Conservation (phyloP, 2,797 vertebrate species). For the Serranus cabrilla region DNA sequence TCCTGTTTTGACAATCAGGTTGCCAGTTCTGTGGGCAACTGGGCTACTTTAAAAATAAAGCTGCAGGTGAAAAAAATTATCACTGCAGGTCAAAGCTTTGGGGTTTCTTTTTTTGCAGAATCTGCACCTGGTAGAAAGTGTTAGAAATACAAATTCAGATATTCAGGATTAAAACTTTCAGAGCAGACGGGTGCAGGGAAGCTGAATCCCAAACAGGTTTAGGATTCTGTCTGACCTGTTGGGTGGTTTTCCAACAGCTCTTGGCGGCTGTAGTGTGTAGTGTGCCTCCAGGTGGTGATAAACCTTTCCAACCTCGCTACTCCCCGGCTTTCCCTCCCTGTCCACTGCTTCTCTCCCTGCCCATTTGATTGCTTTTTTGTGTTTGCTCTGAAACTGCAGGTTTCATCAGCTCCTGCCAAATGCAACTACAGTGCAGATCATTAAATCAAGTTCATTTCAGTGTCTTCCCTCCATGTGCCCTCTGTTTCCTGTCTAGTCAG, state of each 20-base stretch:
- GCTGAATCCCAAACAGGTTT: not conserved
- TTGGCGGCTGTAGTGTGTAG: constrained; percentile 8
- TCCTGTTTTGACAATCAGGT: not conserved
- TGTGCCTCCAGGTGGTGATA: constrained; percentile 7
- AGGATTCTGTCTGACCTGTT: not conserved
- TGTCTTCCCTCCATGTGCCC: not conserved
- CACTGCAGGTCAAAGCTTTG: not conserved
- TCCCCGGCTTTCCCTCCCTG: not conserved
- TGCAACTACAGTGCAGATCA: constrained; percentile 26
- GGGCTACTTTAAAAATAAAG: not conserved
- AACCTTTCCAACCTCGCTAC: too few relatives aligned
- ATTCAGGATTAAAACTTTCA: not conserved
- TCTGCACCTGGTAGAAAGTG: not conserved
- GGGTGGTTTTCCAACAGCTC: not conserved
- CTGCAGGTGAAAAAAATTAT: not conserved
- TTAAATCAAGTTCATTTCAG: constrained; percentile 27
- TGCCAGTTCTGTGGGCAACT: not conserved
- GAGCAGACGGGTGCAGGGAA: not conserved
- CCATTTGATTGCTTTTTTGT: constrained; percentile 3
- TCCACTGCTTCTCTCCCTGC: not conserved
- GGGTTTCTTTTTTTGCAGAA: constrained; percentile 3
- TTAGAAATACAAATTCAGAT: not conserved
- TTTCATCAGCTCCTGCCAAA: constrained; percentile 30
- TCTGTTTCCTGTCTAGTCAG: constrained; percentile 4
- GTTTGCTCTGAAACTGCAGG: not conserved